phyloP scores from a whole-genome alignment of 2,113 vertebrate genomes.

The Labeo catla region DNA sequence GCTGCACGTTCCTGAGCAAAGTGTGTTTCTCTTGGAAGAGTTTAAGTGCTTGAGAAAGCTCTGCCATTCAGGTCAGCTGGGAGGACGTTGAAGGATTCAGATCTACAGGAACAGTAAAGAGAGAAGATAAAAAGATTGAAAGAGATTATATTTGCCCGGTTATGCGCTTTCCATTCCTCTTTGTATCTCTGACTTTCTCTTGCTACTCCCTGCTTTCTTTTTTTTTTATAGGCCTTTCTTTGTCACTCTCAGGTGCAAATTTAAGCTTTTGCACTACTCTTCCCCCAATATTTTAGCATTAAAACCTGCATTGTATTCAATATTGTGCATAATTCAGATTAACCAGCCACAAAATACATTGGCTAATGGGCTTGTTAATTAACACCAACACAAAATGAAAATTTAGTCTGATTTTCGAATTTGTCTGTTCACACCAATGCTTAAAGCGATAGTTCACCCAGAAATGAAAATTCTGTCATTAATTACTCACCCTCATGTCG shows the following conservation, averaged over 20 bases:
- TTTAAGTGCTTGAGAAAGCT: conserved; percentile 30
- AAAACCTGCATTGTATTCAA: background rate
- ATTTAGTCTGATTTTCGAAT: background rate
- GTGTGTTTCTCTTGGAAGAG: conserved; percentile 4
- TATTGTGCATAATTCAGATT: background rate
- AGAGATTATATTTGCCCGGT: conserved; percentile 43
- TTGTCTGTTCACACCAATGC: background rate
- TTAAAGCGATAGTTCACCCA: too few relatives aligned
- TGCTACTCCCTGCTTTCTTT: background rate
- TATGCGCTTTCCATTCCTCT: conserved; percentile 9
- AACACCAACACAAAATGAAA: background rate
- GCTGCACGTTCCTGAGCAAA: background rate
- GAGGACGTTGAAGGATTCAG: conserved; percentile 27
- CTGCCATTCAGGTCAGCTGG: conserved; percentile 25
- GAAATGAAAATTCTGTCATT: too few relatives aligned
- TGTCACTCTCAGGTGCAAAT: conserved; percentile 2
- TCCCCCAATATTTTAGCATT: background rate
- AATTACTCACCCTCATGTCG: too few relatives aligned
- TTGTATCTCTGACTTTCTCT: conserved; percentile 15
- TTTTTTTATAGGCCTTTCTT: background rate
- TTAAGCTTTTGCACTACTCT: conserved; percentile 4
- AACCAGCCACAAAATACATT: background rate
- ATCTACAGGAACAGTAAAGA: conserved; percentile 44
- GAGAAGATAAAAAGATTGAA: conserved; percentile 42
- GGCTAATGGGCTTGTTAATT: background rate